A percentile compares a stretch with the other conserved stretches of the same genome.
phyloP scores from a whole-genome alignment of 2,113 vertebrate genomes.

The Zosterops lateralis region DNA sequence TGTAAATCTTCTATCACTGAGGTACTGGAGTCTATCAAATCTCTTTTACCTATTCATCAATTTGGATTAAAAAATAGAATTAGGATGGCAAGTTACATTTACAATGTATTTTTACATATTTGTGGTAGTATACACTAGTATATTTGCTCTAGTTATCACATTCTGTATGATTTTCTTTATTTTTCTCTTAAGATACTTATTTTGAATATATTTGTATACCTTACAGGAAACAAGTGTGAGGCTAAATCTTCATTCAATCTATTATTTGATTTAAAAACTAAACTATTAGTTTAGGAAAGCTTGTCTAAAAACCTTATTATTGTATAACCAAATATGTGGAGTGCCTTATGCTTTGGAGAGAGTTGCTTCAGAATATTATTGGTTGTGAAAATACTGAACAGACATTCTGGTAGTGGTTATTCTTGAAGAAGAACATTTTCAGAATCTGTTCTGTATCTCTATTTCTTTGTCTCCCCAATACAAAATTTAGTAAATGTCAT shows the following conservation, averaged over 20 bases:
- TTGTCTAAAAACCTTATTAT: background rate
- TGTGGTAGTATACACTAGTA: background rate
- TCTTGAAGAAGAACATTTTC: background rate
- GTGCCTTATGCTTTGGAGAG: background rate
- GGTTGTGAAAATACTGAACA: background rate
- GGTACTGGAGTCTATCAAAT: background rate
- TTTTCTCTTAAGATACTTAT: background rate
- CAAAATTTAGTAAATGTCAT: background rate
- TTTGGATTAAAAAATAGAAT: background rate
- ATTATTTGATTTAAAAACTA: background rate
- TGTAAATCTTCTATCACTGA: background rate
- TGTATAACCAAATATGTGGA: fast-evolving
- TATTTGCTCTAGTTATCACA: background rate
- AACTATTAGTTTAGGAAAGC: background rate
- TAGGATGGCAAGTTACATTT: background rate
- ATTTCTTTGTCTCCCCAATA: background rate
- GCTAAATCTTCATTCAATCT: background rate
- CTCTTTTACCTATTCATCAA: background rate
- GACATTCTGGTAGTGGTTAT: background rate
- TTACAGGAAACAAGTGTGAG: background rate
- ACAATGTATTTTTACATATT: background rate
- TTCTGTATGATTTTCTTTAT: background rate
- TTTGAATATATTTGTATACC: background rate
- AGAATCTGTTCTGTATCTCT: background rate
- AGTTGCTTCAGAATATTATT: background rate